Evolutionary conservation across 30 jellyfish, hydroid and myxozoan genomes (phyloP).

Genomic region (Turritopsis dohrnii): DNA sequence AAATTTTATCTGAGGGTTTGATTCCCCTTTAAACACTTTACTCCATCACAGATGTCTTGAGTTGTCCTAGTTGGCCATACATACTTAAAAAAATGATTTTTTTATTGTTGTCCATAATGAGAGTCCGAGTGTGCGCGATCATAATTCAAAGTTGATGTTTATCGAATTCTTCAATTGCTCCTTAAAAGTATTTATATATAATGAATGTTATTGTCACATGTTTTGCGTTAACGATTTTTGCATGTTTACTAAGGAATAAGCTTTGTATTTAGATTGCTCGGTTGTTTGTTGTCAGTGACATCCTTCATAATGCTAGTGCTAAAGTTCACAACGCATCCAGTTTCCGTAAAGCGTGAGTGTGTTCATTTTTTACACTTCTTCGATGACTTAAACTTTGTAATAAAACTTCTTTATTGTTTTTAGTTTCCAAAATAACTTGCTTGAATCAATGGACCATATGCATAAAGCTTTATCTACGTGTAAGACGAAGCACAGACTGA

Average conservation of each 20-base stretch:
- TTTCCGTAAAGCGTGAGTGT: slow-evolving; percentile 77
- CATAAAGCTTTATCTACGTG: slow-evolving; percentile 55
- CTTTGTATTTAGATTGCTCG: slow-evolving; percentile 74
- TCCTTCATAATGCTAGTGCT: slow-evolving; percentile 79
- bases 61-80: no score
- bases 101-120: no score
- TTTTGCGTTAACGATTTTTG: background rate
- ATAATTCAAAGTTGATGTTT: no score
- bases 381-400: background rate
- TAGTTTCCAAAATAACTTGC: slow-evolving; percentile 62
- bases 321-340: slow-evolving; percentile 76
- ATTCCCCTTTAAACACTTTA: no score
- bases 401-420: background rate
- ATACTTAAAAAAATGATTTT: no score
- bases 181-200: no score
- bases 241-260: background rate
- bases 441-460: slow-evolving; percentile 68
- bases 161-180: no score
- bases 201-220: background rate
- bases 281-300: slow-evolving; percentile 81
- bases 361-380: no score
- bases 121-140: no score
- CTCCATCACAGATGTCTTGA: no score
- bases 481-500: slow-evolving; percentile 78
- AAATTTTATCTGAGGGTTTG: no score